Evolutionary conservation across 2,888 invertebrate genomes (phyloP), one percentile per base, ranked within the genome.

Genomic region (Lasiommata megera): DNA sequence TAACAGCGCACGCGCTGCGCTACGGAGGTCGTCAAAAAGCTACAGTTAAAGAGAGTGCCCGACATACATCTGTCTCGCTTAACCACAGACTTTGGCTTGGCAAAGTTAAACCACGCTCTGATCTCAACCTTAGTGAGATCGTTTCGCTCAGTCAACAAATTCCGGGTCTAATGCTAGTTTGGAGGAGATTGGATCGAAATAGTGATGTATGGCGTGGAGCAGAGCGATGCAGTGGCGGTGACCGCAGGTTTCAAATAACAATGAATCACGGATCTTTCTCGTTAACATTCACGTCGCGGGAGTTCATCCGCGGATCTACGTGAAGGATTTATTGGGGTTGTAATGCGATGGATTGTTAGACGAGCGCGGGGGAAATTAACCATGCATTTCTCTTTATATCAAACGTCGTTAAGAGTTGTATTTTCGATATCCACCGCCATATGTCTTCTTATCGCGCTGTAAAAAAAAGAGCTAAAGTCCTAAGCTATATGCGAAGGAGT

Each of bases 381-480:
- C 38, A 11, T 51, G 38, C 28, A 17, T 17, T 31, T 50, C 37
- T 50, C 14, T 9, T 50, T 50, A 37, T 23, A 23, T 37, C 18
- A 36, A 34, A 23, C 9, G 23, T 48, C 9, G 8, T 17, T 23
- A 3, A 23, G 23, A 5, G 23, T 23, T 3, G 23, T 3, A 5
- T n/a, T 12, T 37, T 12, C 0, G 11, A 18, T n/a, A 3, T 3
- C 9, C 1, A 17, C 5, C 1, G 18, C 18, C n/a, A n/a, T 40
- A 3, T 71, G 70, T 74, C 12, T 11, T 2, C n/a, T 36, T 12
- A 12, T 36, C n/a, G n/a, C n/a, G n/a, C n/a, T n/a, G n/a, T n/a
- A n/a, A n/a, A n/a, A n/a, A n/a, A n/a, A n/a, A n/a, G n/a, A n/a
- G n/a, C n/a, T n/a, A n/a, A n/a, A n/a, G n/a, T n/a, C n/a, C n/a